These are phyloP conservation scores for Sparidentex hasta DNA, from an alignment of 2,797 vertebrate genomes.

Conservation along the genomic window DNA sequence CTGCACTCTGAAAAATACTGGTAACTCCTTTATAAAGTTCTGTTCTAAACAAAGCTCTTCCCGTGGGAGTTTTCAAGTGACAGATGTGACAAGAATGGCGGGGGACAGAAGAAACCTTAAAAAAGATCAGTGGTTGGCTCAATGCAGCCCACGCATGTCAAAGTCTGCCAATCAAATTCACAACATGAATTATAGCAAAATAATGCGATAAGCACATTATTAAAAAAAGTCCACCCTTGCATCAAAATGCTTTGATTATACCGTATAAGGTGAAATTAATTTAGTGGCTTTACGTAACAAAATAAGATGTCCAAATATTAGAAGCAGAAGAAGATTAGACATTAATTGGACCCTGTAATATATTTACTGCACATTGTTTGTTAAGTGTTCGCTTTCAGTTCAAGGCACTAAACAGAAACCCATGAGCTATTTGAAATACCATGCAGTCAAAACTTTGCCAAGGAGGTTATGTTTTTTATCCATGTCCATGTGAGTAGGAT, in stretches of 20 bases:
- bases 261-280: slow-evolving; percentile 1
- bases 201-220: slow-evolving; percentile 35
- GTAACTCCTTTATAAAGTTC: slow-evolving; percentile 73
- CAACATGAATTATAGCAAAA: slow-evolving; percentile 44
- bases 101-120: slow-evolving; percentile 78
- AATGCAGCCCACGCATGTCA: slow-evolving; percentile 81
- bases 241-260: slow-evolving; percentile 30
- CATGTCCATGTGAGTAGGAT: no score
- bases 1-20: slow-evolving; percentile 50
- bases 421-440: slow-evolving; percentile 22
- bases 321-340: neutral
- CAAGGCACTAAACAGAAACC: slow-evolving; percentile 21
- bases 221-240: slow-evolving; percentile 15
- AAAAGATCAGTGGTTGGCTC: slow-evolving; percentile 80
- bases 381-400: slow-evolving; percentile 12
- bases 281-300: slow-evolving; percentile 14
- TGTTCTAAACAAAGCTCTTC: slow-evolving; percentile 81
- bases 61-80: slow-evolving; percentile 82
- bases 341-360: slow-evolving; percentile 6
- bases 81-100: slow-evolving; percentile 82
- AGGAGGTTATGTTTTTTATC: no score
- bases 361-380: slow-evolving; percentile 6
- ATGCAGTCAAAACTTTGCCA: neutral
- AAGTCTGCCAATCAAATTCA: slow-evolving; percentile 76
- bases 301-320: neutral